Conservation (phyloP, 2,797 vertebrate genomes). For the Sciurus vulgaris region DNA sequence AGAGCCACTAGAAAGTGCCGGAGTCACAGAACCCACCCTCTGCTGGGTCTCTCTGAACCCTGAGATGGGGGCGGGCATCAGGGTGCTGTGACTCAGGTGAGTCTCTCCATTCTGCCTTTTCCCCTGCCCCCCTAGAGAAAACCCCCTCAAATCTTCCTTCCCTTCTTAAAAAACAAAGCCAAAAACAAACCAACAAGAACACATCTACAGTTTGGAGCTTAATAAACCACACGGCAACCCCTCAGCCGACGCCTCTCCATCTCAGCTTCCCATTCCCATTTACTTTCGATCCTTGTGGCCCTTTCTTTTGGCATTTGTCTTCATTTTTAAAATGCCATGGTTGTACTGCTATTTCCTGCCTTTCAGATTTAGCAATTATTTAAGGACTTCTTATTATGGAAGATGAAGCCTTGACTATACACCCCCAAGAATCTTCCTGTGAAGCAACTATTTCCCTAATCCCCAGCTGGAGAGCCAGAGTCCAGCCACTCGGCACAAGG, state of each 20-base stretch:
- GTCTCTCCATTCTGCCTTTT: neutral
- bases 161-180: neutral
- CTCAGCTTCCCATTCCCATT: neutral
- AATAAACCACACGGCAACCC: neutral
- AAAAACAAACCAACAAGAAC: neutral
- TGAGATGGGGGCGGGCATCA: no score
- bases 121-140: neutral
- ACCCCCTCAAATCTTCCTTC: neutral
- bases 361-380: slow-evolving; percentile 52
- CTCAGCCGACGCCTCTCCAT: no score
- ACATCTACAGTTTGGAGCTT: no score
- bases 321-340: neutral
- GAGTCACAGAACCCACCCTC: neutral
- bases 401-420: slow-evolving; percentile 39
- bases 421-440: slow-evolving; percentile 41
- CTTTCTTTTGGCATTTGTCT: slow-evolving; percentile 24
- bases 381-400: slow-evolving; percentile 46
- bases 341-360: slow-evolving; percentile 1
- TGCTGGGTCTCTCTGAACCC: neutral
- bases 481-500: slow-evolving; percentile 2
- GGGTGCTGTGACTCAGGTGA: neutral
- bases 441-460: slow-evolving; percentile 60
- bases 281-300: neutral
- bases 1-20: neutral
- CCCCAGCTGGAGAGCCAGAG: slow-evolving; percentile 21